These are phyloP conservation scores for Cordilura impudica DNA, from an alignment of 2,888 invertebrate species.

Conservation along the genomic window DNA sequence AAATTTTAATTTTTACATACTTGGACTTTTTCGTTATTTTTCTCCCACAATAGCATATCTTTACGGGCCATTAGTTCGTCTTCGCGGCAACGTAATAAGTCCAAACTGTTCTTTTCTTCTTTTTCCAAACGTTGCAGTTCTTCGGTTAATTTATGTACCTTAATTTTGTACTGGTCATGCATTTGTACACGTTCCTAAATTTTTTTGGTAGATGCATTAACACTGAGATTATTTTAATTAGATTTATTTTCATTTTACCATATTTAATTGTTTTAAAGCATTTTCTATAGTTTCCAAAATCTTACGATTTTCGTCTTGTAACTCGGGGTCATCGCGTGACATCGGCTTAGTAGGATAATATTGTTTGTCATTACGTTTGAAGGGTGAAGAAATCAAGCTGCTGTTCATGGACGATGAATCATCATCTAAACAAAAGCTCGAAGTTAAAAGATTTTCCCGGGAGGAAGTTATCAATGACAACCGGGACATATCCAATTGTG, in stretches of 20 bases:
- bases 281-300: constrained; percentile 85
- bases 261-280: constrained; percentile 81
- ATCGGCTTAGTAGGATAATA: constrained; percentile 76
- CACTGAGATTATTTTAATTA: neutral
- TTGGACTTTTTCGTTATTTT: constrained; percentile 78
- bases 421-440: constrained; percentile 74
- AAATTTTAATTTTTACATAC: constrained; percentile 64
- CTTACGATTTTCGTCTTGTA: constrained; percentile 83
- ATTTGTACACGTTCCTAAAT: constrained; percentile 79
- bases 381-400: constrained; percentile 69
- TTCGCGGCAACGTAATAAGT: constrained; percentile 81
- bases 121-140: constrained; percentile 79
- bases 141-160: constrained; percentile 77
- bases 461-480: constrained; percentile 88
- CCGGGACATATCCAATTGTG: constrained; percentile 87
- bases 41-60: constrained; percentile 78
- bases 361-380: constrained; percentile 73
- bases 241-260: constrained; percentile 64
- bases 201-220: too few relatives aligned
- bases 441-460: constrained; percentile 83
- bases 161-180: constrained; percentile 77
- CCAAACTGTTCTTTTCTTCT: constrained; percentile 80
- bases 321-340: constrained; percentile 80
- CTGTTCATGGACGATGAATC: constrained; percentile 68
- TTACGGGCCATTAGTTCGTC: constrained; percentile 75